Conservation (phyloP, 2,797 vertebrate species). For the Sebastes trivittatus region DNA sequence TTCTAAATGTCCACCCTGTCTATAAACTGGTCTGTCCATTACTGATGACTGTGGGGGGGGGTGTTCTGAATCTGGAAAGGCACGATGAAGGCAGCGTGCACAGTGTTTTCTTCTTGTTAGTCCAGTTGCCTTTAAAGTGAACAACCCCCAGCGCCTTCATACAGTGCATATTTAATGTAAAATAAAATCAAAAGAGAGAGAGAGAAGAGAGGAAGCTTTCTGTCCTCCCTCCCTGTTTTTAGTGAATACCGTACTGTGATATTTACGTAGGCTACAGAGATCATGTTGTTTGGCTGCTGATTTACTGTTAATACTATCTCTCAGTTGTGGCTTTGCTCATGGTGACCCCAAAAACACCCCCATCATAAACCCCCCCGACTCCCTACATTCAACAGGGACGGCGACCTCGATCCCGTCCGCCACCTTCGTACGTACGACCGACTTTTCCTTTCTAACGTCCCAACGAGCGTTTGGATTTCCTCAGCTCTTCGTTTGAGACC, state of each 20-base stretch:
- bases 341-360: conserved; percentile 51
- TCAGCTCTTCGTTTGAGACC: conserved; percentile 32
- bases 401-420: conserved; percentile 38
- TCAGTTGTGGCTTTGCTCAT: conserved; percentile 80
- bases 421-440: conserved; percentile 39
- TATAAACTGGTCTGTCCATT: conserved; percentile 53
- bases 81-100: conserved; percentile 65
- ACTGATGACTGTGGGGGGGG: conserved; percentile 49
- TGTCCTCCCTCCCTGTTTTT: conserved; percentile 75
- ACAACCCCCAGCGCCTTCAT: conserved; percentile 72
- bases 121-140: conserved; percentile 79
- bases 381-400: conserved; percentile 51
- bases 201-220: conserved; percentile 58
- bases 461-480: conserved; percentile 48
- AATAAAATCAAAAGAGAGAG: conserved; percentile 32
- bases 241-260: conserved; percentile 80
- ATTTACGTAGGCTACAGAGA: conserved; percentile 76
- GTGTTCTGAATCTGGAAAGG: conserved; percentile 41
- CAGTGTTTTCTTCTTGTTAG: conserved; percentile 63
- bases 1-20: conserved; percentile 22
- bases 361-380: conserved; percentile 11
- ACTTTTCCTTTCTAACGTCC: conserved; percentile 52
- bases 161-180: conserved; percentile 71
- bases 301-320: conserved; percentile 79
- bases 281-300: conserved; percentile 77